phyloP scores from a whole-genome alignment of 2,797 vertebrate species.

The Staurois parvus region DNA sequence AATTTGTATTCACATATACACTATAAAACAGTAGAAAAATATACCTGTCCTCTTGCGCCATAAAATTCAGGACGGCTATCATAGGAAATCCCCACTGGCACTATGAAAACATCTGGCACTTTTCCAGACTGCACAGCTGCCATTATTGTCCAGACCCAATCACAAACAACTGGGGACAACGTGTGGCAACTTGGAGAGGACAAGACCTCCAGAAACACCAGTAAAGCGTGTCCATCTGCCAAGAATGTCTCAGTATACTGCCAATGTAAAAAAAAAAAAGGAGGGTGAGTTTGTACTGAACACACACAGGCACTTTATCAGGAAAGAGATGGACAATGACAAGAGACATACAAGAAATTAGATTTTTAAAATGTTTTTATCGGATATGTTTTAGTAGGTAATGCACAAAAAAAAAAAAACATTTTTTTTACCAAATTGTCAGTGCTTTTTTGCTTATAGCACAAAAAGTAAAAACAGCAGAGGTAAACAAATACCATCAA shows the following conservation, averaged over 20 bases:
- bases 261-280: neutral
- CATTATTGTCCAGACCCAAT: conserved; percentile 81
- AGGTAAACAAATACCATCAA: too few species aligned
- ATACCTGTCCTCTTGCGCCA: conserved; percentile 45
- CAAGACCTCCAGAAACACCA: conserved; percentile 82
- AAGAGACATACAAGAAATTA: too few species aligned
- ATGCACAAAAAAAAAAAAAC: too few species aligned
- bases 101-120: conserved; percentile 79
- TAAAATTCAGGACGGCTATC: conserved; percentile 68
- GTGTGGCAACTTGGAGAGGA: conserved; percentile 67
- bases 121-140: conserved; percentile 72
- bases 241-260: conserved; percentile 86
- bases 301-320: neutral
- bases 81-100: conserved; percentile 87
- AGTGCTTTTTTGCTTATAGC: too few species aligned
- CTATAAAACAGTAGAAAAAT: neutral
- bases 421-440: too few species aligned
- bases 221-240: conserved; percentile 78
- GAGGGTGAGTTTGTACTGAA: too few species aligned
- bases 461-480: too few species aligned
- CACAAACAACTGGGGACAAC: conserved; percentile 11
- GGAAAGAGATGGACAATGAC: neutral
- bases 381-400: too few species aligned
- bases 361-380: too few species aligned
- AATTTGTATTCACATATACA: neutral